Percentiles rank a stretch among this genome's conserved stretches.
Conservation (phyloP, 2,113 vertebrate species). For the Crotalus horridus region DNA sequence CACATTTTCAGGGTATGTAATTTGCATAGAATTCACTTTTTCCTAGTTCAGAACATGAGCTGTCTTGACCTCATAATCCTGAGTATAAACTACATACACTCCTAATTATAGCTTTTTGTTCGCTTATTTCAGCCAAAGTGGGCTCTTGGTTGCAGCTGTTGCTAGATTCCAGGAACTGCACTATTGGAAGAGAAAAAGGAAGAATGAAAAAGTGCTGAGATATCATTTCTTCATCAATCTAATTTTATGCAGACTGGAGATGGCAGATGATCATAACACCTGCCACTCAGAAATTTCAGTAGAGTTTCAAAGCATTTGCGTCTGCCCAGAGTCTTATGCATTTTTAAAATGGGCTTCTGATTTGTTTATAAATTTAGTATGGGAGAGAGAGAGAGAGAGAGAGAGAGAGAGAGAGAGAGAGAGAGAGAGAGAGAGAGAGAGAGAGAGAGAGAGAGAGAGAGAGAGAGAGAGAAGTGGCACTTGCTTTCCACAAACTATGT, state of each 20-base stretch:
- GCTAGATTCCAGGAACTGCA: not conserved
- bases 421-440: not conserved
- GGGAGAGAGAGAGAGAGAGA: not conserved
- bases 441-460: not conserved
- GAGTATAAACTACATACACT: not conserved
- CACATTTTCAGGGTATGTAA: not conserved
- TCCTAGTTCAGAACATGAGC: not conserved
- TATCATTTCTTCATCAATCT: constrained; percentile 1
- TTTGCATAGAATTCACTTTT: not conserved
- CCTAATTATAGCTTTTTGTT: not conserved
- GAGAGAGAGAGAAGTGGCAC: too few relatives aligned
- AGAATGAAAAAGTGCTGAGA: constrained; percentile 1
- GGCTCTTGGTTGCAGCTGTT: constrained; percentile 10
- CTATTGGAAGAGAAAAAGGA: not conserved
- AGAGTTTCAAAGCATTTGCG: not conserved
- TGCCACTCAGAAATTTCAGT: constrained; percentile 1
- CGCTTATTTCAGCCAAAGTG: not conserved
- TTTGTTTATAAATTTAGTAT: constrained; percentile 12
- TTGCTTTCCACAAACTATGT: not conserved
- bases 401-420: not conserved
- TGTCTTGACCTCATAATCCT: not conserved
- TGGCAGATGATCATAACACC: constrained; percentile 5
- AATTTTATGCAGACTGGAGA: constrained; percentile 9
- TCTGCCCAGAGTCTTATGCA: not conserved
- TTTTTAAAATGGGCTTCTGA: not conserved